These are phyloP conservation scores for Daphoenositta chrysoptera DNA, from an alignment of 2,113 vertebrate genomes.

Conservation along the genomic window DNA sequence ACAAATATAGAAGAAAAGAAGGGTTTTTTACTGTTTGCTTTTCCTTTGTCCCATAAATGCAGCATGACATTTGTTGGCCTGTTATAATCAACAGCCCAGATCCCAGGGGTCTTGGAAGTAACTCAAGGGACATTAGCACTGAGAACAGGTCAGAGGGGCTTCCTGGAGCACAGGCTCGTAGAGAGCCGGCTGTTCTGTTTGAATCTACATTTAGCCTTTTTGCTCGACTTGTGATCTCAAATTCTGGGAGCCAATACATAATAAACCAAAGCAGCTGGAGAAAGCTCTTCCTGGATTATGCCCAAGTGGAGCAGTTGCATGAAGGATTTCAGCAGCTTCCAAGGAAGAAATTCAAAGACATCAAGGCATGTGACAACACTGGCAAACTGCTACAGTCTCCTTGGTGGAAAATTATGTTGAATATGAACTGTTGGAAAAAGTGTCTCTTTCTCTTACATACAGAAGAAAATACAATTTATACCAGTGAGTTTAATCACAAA, in stretches of 20 bases:
- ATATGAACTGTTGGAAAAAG: slow-evolving; percentile 28
- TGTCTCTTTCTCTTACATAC: neutral
- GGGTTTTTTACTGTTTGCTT: neutral
- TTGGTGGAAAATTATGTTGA: slow-evolving; percentile 51
- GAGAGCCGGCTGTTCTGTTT: neutral
- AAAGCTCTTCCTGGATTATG: slow-evolving; percentile 55
- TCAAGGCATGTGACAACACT: slow-evolving; percentile 58
- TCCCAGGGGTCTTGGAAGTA: neutral
- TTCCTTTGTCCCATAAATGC: neutral
- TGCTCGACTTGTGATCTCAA: slow-evolving; percentile 47
- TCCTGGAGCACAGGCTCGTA: neutral
- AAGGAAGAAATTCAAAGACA: slow-evolving; percentile 67
- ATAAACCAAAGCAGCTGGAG: slow-evolving; percentile 67
- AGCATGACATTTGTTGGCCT: slow-evolving; percentile 1
- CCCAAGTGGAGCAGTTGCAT: slow-evolving; percentile 65
- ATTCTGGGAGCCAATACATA: slow-evolving; percentile 54
- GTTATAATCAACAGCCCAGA: neutral
- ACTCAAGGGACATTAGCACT: neutral
- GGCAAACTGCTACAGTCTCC: slow-evolving; percentile 50
- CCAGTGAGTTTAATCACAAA: neutral
- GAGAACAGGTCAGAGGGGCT: neutral
- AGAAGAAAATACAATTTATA: slow-evolving; percentile 23
- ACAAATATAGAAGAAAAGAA: neutral
- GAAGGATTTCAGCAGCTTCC: slow-evolving; percentile 65
- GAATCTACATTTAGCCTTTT: slow-evolving; percentile 36